Conservation (phyloP, 2,113 vertebrate genomes). For the Hiodon alosoides region DNA sequence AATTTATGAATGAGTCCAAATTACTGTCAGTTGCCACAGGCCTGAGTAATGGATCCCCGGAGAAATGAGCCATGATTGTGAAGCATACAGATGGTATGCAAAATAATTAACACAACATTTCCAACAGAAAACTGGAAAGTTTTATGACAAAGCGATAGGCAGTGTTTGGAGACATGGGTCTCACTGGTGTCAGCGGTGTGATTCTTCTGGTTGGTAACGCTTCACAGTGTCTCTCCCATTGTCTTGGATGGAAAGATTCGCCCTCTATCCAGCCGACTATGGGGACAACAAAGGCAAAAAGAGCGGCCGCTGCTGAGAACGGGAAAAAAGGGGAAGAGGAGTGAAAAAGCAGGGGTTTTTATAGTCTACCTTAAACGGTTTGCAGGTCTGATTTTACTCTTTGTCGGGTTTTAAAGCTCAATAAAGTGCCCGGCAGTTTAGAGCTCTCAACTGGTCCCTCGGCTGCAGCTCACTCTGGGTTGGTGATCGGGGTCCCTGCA, state of each 20-base stretch:
- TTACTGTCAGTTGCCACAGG: neutral
- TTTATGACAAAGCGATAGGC: neutral
- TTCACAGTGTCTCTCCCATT: neutral
- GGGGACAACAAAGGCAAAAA: neutral
- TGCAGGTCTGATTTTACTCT: neutral
- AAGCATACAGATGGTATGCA: neutral
- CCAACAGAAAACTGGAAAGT: neutral
- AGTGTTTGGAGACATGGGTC: too few relatives aligned
- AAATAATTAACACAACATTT: neutral
- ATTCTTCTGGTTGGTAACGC: neutral
- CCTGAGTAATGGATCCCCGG: neutral
- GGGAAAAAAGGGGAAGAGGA: neutral
- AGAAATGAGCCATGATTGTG: neutral
- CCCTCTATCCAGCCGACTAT: neutral
- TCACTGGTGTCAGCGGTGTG: neutral
- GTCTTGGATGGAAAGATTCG: neutral
- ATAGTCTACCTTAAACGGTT: neutral
- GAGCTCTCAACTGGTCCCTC: neutral
- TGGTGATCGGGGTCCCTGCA: neutral
- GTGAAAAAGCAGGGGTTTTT: conserved; percentile 1
- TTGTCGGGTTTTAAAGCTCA: conserved; percentile 11
- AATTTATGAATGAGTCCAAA: neutral
- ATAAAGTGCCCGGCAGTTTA: neutral
- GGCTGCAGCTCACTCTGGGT: neutral
- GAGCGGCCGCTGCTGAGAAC: neutral